Conservation (phyloP, 2,888 invertebrate species). For the Tortricodes alternella region DNA sequence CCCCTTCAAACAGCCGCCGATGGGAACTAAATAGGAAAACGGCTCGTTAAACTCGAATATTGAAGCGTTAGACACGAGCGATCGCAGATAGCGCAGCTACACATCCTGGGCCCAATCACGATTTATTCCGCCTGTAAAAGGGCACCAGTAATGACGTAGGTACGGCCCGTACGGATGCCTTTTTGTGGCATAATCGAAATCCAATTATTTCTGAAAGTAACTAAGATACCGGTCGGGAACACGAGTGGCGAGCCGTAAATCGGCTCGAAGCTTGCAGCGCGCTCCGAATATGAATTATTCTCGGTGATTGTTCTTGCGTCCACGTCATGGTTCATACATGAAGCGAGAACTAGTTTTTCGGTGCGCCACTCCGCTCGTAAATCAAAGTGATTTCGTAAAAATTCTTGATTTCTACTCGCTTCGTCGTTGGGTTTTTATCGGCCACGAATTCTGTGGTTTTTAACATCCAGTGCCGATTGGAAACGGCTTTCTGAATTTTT, state of each 20-base stretch:
- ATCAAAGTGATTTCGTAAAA: conserved; percentile 65
- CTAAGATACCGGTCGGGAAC: conserved; percentile 71
- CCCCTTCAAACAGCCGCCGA: conserved; percentile 71
- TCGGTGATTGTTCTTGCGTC: conserved; percentile 77
- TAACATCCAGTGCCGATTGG: conserved; percentile 21
- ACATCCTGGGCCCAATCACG: conserved; percentile 69
- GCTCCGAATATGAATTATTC: conserved; percentile 82
- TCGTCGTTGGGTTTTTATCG: conserved; percentile 51
- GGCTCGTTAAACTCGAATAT: conserved; percentile 60
- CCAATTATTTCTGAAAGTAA: conserved; percentile 80
- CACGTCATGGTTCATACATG: conserved; percentile 82
- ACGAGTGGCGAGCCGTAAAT: conserved; percentile 71
- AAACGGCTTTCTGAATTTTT: conserved; percentile 6
- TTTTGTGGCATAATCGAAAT: conserved; percentile 78
- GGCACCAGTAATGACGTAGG: conserved; percentile 75
- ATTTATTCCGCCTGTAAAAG: conserved; percentile 74
- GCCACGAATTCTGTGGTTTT: conserved; percentile 40
- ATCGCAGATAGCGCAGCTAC: conserved; percentile 63
- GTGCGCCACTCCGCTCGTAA: conserved; percentile 59
- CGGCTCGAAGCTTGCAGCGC: conserved; percentile 76
- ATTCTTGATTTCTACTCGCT: conserved; percentile 54
- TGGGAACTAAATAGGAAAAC: conserved; percentile 70
- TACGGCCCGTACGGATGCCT: conserved; percentile 51
- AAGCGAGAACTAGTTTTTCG: conserved; percentile 79
- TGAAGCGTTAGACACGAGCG: conserved; percentile 70